Base-by-base conservation (phyloP, 2,888 invertebrate species). In the Habroteleia sp. region DNA sequence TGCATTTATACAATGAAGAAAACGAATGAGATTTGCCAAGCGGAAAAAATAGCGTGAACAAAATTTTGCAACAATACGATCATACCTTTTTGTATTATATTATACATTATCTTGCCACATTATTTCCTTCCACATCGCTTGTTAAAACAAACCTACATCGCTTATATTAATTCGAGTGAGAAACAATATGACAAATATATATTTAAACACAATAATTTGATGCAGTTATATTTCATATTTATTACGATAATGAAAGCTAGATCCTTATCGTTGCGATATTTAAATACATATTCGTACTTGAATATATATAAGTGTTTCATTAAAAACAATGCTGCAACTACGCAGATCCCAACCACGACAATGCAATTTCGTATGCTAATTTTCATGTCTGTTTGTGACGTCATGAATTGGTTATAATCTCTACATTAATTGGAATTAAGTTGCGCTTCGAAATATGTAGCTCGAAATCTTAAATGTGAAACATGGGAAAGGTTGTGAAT, bases 281-380 rank as follows among this genome's bases (percentile, higher is more conserved):
- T 71, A 63, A 72, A 58, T 58, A 62, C 58, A 58, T 41, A 56
- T 37, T 20, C 42, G 48, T 41, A 33, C 41, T 63, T 56, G 48
- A 72, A 72, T n/a, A n/a, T n/a, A n/a, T n/a, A n/a, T 50, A 42
- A 72, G 72, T 50, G 58, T 65, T 72, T 72, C 58, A 72, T 72
- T 56, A 58, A 65, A 72, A 65, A 42, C n/a, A n/a, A n/a, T n/a
- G n/a, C 4, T 50, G 46, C 39, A 54, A 58, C 72, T 58, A 58
- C 72, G 44, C 41, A 27, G 63, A 11, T 39, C 58, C 31, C 3
- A 29, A 13, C 23, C 7, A 7, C 3, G 62, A 29, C 72, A 72
- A 72, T 65, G 72, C 37, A 72, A 65, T 65, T 65, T 65, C 41
- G 6, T 56, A 58, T 63, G 65, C 58, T 72, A 58, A 72, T 72